Base-by-base conservation (phyloP, 2,113 vertebrate species). In the Muscicapa adusta region DNA sequence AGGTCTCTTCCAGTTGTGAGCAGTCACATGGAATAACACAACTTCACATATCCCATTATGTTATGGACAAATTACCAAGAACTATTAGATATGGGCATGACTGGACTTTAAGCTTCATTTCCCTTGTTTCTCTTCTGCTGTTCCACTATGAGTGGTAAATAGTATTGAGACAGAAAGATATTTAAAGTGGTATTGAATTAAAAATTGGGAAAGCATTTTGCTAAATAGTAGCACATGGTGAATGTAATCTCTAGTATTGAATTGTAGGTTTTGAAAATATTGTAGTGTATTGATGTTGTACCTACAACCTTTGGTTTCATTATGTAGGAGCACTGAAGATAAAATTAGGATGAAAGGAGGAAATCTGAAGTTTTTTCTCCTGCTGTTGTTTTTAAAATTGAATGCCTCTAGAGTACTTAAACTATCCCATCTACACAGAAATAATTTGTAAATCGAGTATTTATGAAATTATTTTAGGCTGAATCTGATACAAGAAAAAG, bases 11-110 rank as follows among this genome's bases (percentile, higher is more conserved):
- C 19, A 43, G 8, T 58, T 66, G 29, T 57, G 40, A 82, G 36
- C 31, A 76, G 72, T 84, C 33, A 22, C 2, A 6, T 28, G 54
- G 22, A 80, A 23, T 79, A 88, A 40, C 22, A 47, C 16, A 47
- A n/a, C 18, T 82, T 94, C 19, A 51, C 43, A 23, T 54, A 18
- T 6, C 14, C 18, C 10, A 1, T 38, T 77, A 19, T n/a, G 17
- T 58, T 67, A 9, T 3, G 25, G 45, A 43, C 13, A 6, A 34
- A 36, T 29, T 60, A 50, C 11, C 8, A 42, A 66, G 53, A 61
- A 1, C 28, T 40, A 16, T 6, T 60, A 31, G 43, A 10, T 81
- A 33, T 2, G 16, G 60, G 40, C 0, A 0, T 51, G 45, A 40
- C 23, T 12, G 34, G 67, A 29, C 42, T 92, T 79, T 8, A 62